phyloP scores from a whole-genome alignment of 2,888 invertebrate species.

The Malacosoma neustria region DNA sequence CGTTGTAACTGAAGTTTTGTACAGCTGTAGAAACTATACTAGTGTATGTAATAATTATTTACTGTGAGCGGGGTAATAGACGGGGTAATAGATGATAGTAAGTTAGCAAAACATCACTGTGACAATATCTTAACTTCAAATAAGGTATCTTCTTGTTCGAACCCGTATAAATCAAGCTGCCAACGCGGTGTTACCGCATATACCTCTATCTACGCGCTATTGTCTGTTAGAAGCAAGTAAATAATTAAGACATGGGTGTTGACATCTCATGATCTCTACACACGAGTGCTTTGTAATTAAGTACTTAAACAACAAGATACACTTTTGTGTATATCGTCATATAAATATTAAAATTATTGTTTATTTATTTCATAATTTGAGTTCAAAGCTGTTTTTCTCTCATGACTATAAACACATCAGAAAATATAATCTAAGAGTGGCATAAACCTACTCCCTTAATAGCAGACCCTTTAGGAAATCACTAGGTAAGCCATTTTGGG shows the following conservation, averaged over 20 bases:
- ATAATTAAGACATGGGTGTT: neutral
- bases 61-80: too few relatives aligned
- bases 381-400: neutral
- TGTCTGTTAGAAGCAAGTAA: slow-evolving; percentile 17
- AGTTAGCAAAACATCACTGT: slow-evolving; percentile 19
- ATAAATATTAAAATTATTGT: neutral
- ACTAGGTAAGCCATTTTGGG: slow-evolving; percentile 39
- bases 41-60: too few relatives aligned
- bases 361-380: neutral
- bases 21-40: too few relatives aligned
- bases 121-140: slow-evolving; percentile 29
- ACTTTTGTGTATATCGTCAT: neutral
- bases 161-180: slow-evolving; percentile 34
- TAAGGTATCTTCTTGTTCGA: slow-evolving; percentile 13
- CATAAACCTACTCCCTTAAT: slow-evolving; percentile 40
- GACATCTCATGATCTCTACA: neutral
- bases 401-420: neutral
- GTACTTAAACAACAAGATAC: neutral
- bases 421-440: slow-evolving; percentile 18
- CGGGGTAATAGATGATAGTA: too few relatives aligned
- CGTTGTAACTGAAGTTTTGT: too few relatives aligned
- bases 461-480: slow-evolving; percentile 43
- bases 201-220: slow-evolving; percentile 15
- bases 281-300: neutral
- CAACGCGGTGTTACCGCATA: slow-evolving; percentile 23